Evolutionary conservation across 2,797 vertebrate species (phyloP).

Genomic region (Chrysocyon brachyurus): DNA sequence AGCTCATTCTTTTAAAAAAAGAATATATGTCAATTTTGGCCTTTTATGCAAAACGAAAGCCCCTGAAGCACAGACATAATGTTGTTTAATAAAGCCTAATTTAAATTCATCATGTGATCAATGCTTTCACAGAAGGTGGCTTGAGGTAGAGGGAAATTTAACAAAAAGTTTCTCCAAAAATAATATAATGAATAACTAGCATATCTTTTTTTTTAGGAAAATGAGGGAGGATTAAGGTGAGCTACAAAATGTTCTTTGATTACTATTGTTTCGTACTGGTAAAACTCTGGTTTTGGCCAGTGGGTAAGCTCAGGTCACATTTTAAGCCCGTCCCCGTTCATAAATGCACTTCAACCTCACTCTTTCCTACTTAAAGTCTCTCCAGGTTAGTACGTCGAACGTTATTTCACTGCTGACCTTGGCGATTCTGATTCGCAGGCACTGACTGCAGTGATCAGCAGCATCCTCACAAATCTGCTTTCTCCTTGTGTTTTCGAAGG

Average conservation of each 20-base stretch:
- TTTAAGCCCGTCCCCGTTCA: conserved; percentile 36
- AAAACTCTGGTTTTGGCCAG: background rate
- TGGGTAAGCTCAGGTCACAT: background rate
- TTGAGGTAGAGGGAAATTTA: background rate
- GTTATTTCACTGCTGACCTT: conserved; percentile 47
- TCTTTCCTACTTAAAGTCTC: conserved; percentile 23
- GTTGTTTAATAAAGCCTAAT: conserved; percentile 64
- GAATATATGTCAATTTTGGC: conserved; percentile 57
- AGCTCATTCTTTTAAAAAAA: conserved; percentile 54
- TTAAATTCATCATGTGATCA: conserved; percentile 50
- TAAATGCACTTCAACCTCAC: background rate
- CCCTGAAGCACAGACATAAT: background rate
- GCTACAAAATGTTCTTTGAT: conserved; percentile 54
- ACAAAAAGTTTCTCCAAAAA: conserved; percentile 48
- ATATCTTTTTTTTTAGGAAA: background rate
- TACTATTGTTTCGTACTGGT: background rate
- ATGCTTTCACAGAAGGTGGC: background rate
- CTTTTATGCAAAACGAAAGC: conserved; percentile 66
- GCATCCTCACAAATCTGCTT: conserved; percentile 16
- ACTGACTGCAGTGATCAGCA: conserved; percentile 24
- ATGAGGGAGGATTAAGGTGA: conserved; percentile 8
- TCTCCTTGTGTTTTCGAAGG: background rate
- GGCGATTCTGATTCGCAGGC: background rate
- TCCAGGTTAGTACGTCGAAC: conserved; percentile 49
- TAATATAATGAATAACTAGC: background rate